Percentiles rank a stretch among this genome's conserved stretches.
These are phyloP conservation scores for Rhagophthalmus giganteus DNA, from an alignment of 2,888 invertebrate species.

Conservation along the genomic window DNA sequence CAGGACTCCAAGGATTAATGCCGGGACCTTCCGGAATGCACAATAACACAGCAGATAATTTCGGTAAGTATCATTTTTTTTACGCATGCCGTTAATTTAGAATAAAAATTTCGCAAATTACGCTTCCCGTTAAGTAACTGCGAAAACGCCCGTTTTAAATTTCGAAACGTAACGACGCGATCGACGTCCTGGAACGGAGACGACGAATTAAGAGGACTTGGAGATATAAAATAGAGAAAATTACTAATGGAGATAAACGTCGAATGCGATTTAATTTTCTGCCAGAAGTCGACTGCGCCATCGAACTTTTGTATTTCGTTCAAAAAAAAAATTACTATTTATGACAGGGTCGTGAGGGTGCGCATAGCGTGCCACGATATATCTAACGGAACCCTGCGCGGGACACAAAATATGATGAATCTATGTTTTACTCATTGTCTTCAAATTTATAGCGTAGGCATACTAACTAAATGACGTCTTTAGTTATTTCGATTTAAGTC, in stretches of 20 bases:
- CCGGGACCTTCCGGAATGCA: conserved; percentile 87
- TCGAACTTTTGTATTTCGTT: conserved; percentile 18
- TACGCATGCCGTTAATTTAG: conserved; percentile 15
- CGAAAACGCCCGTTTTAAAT: too few relatives aligned
- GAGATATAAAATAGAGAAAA: conserved; percentile 1
- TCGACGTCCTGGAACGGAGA: too few relatives aligned
- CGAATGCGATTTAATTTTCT: conserved; percentile 15
- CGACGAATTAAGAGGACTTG: not conserved
- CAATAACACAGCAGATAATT: conserved; percentile 71
- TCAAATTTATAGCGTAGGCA: too few relatives aligned
- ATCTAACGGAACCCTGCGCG: conserved; percentile 37
- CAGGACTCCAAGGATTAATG: conserved; percentile 72
- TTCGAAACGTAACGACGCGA: too few relatives aligned
- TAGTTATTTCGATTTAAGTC: too few relatives aligned
- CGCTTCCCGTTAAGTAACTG: too few relatives aligned
- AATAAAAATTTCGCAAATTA: too few relatives aligned
- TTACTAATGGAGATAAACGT: not conserved
- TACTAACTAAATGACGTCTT: too few relatives aligned
- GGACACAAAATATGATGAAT: conserved; percentile 13
- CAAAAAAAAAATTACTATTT: conserved; percentile 14
- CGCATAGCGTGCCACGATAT: conserved; percentile 39
- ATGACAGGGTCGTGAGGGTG: conserved; percentile 21
- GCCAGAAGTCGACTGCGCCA: conserved; percentile 12
- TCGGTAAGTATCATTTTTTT: conserved; percentile 63
- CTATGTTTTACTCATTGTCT: conserved; percentile 25